phyloP scores from a whole-genome alignment of 2,888 invertebrate genomes.

The Alcis repandata region DNA sequence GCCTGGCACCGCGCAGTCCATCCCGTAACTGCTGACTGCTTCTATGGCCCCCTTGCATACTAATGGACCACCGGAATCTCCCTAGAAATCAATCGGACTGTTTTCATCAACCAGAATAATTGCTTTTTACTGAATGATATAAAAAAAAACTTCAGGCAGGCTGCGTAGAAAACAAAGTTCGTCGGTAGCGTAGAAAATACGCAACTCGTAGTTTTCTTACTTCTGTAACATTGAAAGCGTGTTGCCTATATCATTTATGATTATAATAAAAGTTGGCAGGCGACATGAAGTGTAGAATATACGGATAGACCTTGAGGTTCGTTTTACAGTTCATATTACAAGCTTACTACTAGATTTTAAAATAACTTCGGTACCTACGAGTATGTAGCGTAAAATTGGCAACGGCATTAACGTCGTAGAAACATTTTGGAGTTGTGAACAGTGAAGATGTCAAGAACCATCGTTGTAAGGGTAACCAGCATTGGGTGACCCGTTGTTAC shows the following conservation, averaged over 20 bases:
- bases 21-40: conserved; percentile 78
- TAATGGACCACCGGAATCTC: conserved; percentile 80
- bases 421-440: not conserved
- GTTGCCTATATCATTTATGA: conserved; percentile 3
- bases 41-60: conserved; percentile 68
- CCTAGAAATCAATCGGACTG: conserved; percentile 59
- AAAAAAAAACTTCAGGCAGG: too few relatives aligned
- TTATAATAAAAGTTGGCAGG: conserved; percentile 26
- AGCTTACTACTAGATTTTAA: not conserved
- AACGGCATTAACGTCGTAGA: not conserved
- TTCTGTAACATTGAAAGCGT: not conserved
- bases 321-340: conserved; percentile 8
- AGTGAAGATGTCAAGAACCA: too few relatives aligned
- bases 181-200: not conserved
- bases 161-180: too few relatives aligned
- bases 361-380: not conserved
- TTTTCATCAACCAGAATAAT: not conserved
- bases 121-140: too few relatives aligned
- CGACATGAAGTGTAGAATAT: conserved; percentile 9
- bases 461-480: too few relatives aligned
- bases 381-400: not conserved
- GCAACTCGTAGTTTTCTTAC: not conserved
- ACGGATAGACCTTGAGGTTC: conserved; percentile 18
- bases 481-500: too few relatives aligned
- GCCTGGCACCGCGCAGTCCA: conserved; percentile 69